Evolutionary conservation across 2,888 invertebrate species (phyloP).

Genomic region (Megalurothrips usitatus): DNA sequence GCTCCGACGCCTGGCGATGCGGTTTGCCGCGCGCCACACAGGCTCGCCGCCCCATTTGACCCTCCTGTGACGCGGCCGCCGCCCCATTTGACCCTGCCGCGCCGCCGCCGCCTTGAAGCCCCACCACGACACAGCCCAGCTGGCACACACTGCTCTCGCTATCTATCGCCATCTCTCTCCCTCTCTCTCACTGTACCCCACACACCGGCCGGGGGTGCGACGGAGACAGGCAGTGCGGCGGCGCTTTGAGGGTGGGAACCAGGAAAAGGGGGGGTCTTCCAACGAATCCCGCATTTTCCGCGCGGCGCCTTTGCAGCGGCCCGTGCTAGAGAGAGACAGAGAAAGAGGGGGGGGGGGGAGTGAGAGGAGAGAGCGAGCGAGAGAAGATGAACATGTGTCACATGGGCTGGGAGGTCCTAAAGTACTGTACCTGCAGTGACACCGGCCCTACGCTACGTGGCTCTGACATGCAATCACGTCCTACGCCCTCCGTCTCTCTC

Average conservation of each 20-base stretch:
- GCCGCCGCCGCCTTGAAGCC: neutral
- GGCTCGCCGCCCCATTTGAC: neutral
- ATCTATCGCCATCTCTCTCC: no score
- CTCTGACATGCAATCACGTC: neutral
- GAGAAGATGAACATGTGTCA: neutral
- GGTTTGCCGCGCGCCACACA: neutral
- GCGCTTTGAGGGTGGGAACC: no score
- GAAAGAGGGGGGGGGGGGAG: no score
- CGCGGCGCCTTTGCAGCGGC: conserved; percentile 20
- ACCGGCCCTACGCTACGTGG: no score
- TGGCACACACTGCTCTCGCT: neutral
- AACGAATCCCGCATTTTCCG: neutral
- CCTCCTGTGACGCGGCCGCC: neutral
- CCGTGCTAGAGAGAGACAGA: neutral
- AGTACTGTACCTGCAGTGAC: neutral
- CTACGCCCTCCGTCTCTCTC: neutral
- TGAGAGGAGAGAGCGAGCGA: no score
- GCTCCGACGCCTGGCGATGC: neutral
- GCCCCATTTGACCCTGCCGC: no score
- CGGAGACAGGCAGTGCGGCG: no score
- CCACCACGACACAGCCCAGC: neutral
- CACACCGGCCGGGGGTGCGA: no score
- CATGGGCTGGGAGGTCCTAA: neutral
- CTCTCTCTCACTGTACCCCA: no score
- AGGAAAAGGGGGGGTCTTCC: neutral